Evolutionary conservation across 2,888 invertebrate genomes (phyloP), one percentile per base, ranked within the genome.

Genomic region (Epicampocera succincta): DNA sequence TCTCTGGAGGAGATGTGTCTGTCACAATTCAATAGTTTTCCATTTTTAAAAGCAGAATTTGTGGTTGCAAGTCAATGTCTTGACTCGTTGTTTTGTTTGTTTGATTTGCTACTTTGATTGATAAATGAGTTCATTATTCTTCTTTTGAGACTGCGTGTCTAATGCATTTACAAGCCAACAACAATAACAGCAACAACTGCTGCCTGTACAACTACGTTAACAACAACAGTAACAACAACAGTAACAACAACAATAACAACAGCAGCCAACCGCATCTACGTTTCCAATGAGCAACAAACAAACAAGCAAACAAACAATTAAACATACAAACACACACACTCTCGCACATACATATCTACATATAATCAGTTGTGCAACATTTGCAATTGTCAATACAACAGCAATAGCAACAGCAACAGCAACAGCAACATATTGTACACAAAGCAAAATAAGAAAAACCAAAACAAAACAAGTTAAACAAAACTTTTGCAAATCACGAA

Each of bases 21-120:
- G 69, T 77, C 63, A 77, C 77, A 77, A 77, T 77, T 71, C 63
- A 77, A 69, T 77, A 71, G 46, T 77, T 77, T 71, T 66, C n/a
- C 48, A 56, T 74, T 61, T 52, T 33, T 8, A 42, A 50, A 52
- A 61, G 21, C 38, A 42, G 15, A 60, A 58, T 44, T 50, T 60
- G 61, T 61, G 52, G 48, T 21, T 38, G 68, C 38, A 50, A 61
- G 54, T 61, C 33, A 44, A 12, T 50, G 17, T 48, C 60, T 69
- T 69, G 54, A 69, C 61, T 68, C 61, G 38, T 75, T 71, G 56
- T 72, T 66, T 38, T 42, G 60, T 75, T 71, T 54, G 72, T 73
- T 82, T 82, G 82, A 82, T 82, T 82, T 82, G 71, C 74, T 71
- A 82, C 78, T 78, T 82, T 78, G 82, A 82, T 82, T 82, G 82